Evolutionary conservation across 2,888 invertebrate species (phyloP), one percentile per base, ranked within the genome.

Genomic region (Sminthurinus aureus): DNA sequence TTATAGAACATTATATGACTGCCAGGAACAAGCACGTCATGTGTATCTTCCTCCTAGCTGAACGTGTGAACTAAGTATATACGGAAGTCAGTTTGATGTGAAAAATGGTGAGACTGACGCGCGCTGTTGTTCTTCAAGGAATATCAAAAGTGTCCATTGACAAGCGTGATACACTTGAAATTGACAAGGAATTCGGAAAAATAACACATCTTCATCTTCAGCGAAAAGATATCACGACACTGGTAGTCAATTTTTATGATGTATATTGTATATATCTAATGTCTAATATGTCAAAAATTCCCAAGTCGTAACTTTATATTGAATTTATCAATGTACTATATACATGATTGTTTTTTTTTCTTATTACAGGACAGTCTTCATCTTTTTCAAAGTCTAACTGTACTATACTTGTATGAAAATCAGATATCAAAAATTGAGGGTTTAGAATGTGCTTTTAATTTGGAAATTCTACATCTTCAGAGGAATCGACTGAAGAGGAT

Each of bases 371-470:
- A 90, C 26, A 89, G 91, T 85, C 88, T 91, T 38, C 89, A 90
- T 18, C 85, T 88, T 58, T 91, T 90, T 74, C 89, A 89, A 87
- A 92, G 92, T 77, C 90, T 95, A n/a, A 91, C 91, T 84, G 93
- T 94, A 26, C 90, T 93, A 26, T 93, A 93, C 86, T 89, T 93
- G 22, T 93, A 93, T 89, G 93, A 94, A 89, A 98, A 98, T 90
- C 93, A 93, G 88, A 94, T 98, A 87, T 90, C 92, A 0, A 93
- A 93, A 90, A 93, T 98, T 26, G 93, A 94, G 89, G 95, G 95
- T 89, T 89, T 97, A 11, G 91, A 93, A 78, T 90, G 91, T 38
- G 91, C 96, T 4, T 91, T 90, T 77, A 93, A 94, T 87, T 90
- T 95, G 73, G 91, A 92, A 24, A 92, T 93, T 86, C 89, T 93